A percentile compares a stretch with the other conserved stretches of the same genome.
These are phyloP conservation scores for Platalea minor DNA, from an alignment of 2,797 vertebrate species.

Conservation along the genomic window DNA sequence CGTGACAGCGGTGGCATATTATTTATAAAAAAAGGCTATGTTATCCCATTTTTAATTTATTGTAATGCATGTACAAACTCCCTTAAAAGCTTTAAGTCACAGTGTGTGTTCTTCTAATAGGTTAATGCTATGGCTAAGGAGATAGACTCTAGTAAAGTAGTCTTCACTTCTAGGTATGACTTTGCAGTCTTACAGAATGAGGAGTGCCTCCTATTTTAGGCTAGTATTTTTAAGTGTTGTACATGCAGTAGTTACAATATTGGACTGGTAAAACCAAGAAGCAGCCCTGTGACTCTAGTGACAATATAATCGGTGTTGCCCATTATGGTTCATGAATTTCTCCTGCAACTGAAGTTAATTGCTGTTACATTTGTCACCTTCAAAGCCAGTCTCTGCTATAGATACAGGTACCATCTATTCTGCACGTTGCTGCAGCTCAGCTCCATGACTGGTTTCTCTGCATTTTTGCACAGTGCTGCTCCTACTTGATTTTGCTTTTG, in stretches of 20 bases:
- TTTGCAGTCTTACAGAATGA: not conserved
- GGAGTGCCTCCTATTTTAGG: not conserved
- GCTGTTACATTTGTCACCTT: not conserved
- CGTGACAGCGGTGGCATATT: accelerated
- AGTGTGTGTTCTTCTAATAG: not conserved
- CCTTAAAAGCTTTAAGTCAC: not conserved
- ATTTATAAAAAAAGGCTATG: not conserved
- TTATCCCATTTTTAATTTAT: not conserved
- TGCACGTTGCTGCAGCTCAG: not conserved
- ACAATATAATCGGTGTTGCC: not conserved
- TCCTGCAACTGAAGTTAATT: not conserved
- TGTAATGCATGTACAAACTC: not conserved
- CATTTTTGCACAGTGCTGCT: not conserved
- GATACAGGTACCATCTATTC: not conserved
- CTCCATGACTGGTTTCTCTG: not conserved
- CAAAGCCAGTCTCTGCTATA: not conserved
- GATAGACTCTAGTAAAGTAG: not conserved
- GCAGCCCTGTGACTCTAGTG: not conserved
- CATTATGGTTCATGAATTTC: not conserved
- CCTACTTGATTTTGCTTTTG: not conserved
- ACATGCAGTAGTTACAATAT: not conserved
- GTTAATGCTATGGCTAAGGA: not conserved
- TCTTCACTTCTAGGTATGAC: not conserved
- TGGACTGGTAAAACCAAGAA: not conserved
- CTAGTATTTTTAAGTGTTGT: not conserved